Percentiles rank a stretch among this genome's conserved stretches.
Conservation (phyloP, 2,797 vertebrate species). For the Avahi laniger region DNA sequence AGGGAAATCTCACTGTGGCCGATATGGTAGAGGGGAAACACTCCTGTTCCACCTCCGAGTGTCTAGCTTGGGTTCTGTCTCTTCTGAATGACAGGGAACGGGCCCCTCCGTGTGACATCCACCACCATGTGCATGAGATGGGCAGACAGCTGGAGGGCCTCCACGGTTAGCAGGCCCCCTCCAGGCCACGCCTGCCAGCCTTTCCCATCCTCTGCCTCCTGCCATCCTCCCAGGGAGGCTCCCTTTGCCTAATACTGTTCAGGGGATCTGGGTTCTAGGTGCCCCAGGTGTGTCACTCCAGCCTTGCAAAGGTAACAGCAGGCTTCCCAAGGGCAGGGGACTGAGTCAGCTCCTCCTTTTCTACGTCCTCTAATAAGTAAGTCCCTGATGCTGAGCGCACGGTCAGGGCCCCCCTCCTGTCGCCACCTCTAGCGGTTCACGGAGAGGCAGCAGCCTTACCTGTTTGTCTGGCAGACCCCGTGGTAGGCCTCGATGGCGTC, state of each 20-base stretch:
- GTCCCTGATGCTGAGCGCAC: fast-evolving
- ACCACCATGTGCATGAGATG: fast-evolving
- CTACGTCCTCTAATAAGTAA: not conserved
- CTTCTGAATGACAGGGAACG: fast-evolving
- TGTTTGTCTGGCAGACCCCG: slow-evolving; percentile 90
- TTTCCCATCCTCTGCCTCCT: not conserved
- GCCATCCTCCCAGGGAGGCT: not conserved
- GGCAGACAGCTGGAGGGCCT: not conserved
- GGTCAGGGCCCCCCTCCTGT: not conserved
- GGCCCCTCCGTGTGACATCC: fast-evolving
- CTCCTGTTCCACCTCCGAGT: not conserved
- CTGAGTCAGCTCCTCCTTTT: not conserved
- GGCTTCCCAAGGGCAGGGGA: not conserved
- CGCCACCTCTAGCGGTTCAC: fast-evolving
- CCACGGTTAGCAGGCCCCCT: fast-evolving
- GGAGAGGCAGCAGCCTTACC: slow-evolving; percentile 83
- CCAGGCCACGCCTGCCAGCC: not conserved
- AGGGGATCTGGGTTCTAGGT: not conserved
- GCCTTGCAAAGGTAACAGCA: not conserved
- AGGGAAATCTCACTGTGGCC: not conserved
- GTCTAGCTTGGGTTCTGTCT: not conserved
- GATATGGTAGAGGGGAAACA: fast-evolving
- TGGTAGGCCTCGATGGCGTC: slow-evolving; percentile 88
- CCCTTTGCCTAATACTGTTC: not conserved
- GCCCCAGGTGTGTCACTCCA: not conserved